These are phyloP conservation scores for Sisyra terminalis DNA, from an alignment of 2,888 invertebrate genomes.

Conservation along the genomic window DNA sequence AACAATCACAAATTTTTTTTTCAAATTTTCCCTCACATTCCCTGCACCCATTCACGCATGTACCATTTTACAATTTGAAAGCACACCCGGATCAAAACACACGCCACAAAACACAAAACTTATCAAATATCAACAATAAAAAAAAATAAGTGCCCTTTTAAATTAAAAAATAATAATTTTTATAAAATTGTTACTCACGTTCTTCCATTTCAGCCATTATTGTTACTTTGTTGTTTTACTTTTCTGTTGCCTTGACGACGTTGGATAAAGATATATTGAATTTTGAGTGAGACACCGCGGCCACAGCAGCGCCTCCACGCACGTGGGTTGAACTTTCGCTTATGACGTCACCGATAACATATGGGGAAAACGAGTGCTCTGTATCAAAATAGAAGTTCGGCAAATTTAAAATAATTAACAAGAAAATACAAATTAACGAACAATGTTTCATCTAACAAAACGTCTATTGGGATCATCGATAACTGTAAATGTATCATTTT, in stretches of 20 bases:
- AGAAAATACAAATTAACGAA: not conserved
- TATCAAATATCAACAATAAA: not conserved
- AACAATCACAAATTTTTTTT: too few species aligned
- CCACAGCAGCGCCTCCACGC: slow-evolving; percentile 1
- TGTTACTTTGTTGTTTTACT: slow-evolving; percentile 24
- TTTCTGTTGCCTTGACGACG: slow-evolving; percentile 25
- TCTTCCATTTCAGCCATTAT: slow-evolving; percentile 22
- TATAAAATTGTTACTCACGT: slow-evolving; percentile 16
- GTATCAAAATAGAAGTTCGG: not conserved
- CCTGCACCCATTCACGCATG: not conserved
- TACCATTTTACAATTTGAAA: not conserved
- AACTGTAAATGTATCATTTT: not conserved
- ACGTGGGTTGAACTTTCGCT: slow-evolving; percentile 7
- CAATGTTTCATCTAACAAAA: too few species aligned
- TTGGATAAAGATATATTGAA: slow-evolving; percentile 1
- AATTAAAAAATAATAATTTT: slow-evolving; percentile 6
- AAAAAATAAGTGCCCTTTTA: not conserved
- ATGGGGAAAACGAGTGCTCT: not conserved
- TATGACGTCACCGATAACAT: slow-evolving; percentile 6
- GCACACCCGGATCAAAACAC: not conserved
- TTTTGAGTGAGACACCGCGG: too few species aligned
- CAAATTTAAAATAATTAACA: not conserved
- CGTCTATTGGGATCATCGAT: too few species aligned
- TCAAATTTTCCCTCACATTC: not conserved
- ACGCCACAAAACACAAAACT: not conserved